Conservation (phyloP, 2,888 invertebrate genomes). For the Sarcophaga carnaria region DNA sequence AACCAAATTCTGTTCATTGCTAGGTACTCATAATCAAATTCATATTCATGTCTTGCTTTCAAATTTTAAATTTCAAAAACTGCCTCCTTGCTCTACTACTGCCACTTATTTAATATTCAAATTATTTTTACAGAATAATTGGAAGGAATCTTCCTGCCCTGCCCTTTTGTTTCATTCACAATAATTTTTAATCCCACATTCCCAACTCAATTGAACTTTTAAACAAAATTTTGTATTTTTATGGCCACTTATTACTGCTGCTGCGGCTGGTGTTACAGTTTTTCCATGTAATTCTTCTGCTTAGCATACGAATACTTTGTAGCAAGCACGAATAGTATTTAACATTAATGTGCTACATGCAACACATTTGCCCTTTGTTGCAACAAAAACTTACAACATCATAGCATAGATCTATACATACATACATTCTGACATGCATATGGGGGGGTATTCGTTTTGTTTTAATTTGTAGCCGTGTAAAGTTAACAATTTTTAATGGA, state of each 20-base stretch:
- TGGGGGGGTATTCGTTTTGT: background rate
- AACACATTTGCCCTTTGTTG: conserved; percentile 31
- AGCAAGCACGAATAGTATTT: conserved; percentile 35
- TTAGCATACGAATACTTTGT: background rate
- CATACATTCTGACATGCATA: too few species aligned
- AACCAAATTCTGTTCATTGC: too few species aligned
- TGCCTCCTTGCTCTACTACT: background rate
- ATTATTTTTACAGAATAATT: background rate
- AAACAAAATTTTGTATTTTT: conserved; percentile 11
- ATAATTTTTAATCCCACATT: conserved; percentile 5
- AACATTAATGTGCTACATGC: conserved; percentile 56
- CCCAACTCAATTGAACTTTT: conserved; percentile 51
- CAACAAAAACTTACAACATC: background rate
- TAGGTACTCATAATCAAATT: too few species aligned
- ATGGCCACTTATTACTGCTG: conserved; percentile 1
- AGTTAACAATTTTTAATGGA: conserved; percentile 51
- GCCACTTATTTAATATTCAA: conserved; percentile 39
- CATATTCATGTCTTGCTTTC: background rate
- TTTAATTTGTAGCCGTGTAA: conserved; percentile 38
- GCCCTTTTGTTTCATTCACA: background rate
- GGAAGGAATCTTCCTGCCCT: too few species aligned
- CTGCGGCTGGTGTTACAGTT: conserved; percentile 13
- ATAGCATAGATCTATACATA: background rate
- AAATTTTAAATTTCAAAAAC: background rate
- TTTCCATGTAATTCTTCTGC: conserved; percentile 10